These are phyloP conservation scores for Neomonachus schauinslandi DNA, from an alignment of 2,113 vertebrate species.

Conservation along the genomic window DNA sequence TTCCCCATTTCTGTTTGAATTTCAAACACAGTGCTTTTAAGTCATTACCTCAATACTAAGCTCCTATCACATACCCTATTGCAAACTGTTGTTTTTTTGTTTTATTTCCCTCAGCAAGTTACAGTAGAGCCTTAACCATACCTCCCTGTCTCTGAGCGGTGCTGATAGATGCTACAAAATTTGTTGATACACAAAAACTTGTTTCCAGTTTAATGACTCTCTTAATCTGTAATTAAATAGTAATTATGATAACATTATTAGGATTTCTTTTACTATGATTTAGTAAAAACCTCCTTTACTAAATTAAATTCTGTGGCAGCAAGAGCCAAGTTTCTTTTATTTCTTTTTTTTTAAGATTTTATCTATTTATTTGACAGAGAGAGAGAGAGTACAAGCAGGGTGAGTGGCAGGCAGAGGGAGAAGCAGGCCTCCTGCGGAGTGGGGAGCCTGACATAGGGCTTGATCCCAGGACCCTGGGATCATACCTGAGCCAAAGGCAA, in stretches of 20 bases:
- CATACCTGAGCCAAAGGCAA: no score
- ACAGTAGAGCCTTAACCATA: no score
- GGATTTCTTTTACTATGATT: slow-evolving; percentile 63
- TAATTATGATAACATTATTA: slow-evolving; percentile 30
- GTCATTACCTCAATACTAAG: slow-evolving; percentile 61
- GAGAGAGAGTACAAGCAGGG: no score
- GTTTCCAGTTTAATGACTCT: slow-evolving; percentile 55
- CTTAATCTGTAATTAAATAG: background rate
- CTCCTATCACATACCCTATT: slow-evolving; percentile 63
- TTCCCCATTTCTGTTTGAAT: slow-evolving; percentile 44
- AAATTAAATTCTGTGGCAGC: background rate
- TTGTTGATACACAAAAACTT: background rate
- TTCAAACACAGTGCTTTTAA: slow-evolving; percentile 62
- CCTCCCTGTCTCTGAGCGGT: background rate
- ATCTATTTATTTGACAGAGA: no score
- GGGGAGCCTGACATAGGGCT: no score
- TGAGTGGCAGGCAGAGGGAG: no score
- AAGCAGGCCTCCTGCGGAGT: no score
- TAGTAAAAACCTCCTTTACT: background rate
- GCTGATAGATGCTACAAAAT: slow-evolving; percentile 31
- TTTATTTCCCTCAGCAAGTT: slow-evolving; percentile 5
- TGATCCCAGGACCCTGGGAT: no score
- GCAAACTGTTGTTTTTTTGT: slow-evolving; percentile 60
- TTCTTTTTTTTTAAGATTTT: no score
- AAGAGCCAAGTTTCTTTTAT: background rate